phyloP scores from a whole-genome alignment of 1,140 invertebrate species.

The Cyclina sinensis region DNA sequence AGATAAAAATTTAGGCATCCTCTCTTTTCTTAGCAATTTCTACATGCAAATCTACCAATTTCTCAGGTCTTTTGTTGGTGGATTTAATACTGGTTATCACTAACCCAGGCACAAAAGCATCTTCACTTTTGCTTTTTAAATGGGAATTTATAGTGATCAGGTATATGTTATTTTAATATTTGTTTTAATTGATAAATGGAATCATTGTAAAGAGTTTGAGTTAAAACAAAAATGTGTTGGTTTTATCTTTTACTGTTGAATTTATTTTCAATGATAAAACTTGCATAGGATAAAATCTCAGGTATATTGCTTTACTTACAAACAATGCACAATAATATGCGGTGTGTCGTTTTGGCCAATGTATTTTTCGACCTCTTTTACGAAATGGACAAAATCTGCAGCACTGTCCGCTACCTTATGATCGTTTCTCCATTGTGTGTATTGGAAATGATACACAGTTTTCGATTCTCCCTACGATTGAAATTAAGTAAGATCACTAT shows the following conservation, averaged over 20 bases:
- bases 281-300: too few species aligned
- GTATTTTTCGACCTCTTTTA: background rate
- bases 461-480: background rate
- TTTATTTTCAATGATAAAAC: too few species aligned
- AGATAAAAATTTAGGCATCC: background rate
- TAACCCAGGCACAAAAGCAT: background rate
- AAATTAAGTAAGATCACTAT: background rate
- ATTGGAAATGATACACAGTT: slow-evolving; percentile 9
- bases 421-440: background rate
- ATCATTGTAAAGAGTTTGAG: too few species aligned
- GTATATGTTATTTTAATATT: background rate
- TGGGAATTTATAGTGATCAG: background rate
- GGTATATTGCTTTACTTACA: too few species aligned
- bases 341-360: background rate
- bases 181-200: too few species aligned
- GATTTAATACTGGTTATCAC: too few species aligned
- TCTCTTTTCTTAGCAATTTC: background rate
- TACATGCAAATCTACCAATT: background rate
- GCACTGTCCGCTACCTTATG: background rate
- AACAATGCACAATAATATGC: background rate
- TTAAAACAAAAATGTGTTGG: too few species aligned
- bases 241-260: too few species aligned
- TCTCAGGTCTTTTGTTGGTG: background rate
- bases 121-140: background rate
- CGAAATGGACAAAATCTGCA: slow-evolving; percentile 9